Conservation (phyloP, 1,140 invertebrate species). For the Conopomorpha cramerella region DNA sequence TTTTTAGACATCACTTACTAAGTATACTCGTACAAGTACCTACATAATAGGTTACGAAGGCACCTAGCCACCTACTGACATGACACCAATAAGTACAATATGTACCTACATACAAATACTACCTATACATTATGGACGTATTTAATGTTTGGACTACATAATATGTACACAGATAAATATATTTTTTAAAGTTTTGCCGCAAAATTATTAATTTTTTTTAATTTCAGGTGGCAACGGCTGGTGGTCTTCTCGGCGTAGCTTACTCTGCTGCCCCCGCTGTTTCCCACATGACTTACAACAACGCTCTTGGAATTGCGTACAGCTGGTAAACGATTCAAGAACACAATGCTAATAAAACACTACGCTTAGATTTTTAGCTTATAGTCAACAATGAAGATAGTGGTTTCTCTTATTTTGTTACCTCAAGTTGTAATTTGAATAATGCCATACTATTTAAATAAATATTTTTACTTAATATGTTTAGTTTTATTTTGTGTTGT, state of each 20-base stretch:
- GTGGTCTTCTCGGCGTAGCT: conserved; percentile 56
- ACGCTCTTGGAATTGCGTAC: conserved; percentile 63
- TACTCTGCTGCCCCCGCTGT: conserved; percentile 71
- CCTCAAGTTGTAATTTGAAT: conserved; percentile 33
- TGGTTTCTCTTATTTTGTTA: conserved; percentile 45
- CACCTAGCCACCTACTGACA: too few species aligned
- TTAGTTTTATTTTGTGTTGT: conserved; percentile 1
- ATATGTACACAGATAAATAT: too few species aligned
- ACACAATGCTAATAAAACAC: not conserved
- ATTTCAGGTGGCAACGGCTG: conserved; percentile 41
- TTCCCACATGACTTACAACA: conserved; percentile 68
- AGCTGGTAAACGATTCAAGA: conserved; percentile 55
- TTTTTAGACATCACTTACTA: too few species aligned
- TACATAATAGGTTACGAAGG: too few species aligned
- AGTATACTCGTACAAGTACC: too few species aligned
- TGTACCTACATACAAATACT: too few species aligned
- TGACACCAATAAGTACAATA: too few species aligned
- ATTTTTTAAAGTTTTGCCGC: too few species aligned
- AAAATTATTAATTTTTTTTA: too few species aligned
- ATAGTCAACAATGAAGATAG: conserved; percentile 5
- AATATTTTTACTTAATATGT: conserved; percentile 3
- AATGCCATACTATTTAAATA: conserved; percentile 18
- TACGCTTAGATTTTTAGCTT: conserved; percentile 4
- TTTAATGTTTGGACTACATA: too few species aligned
- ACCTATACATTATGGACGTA: too few species aligned